A percentile compares a stretch with the other conserved stretches of the same genome.
phyloP scores from a whole-genome alignment of 2,113 vertebrate genomes.

The Bambusicola thoracicus region DNA sequence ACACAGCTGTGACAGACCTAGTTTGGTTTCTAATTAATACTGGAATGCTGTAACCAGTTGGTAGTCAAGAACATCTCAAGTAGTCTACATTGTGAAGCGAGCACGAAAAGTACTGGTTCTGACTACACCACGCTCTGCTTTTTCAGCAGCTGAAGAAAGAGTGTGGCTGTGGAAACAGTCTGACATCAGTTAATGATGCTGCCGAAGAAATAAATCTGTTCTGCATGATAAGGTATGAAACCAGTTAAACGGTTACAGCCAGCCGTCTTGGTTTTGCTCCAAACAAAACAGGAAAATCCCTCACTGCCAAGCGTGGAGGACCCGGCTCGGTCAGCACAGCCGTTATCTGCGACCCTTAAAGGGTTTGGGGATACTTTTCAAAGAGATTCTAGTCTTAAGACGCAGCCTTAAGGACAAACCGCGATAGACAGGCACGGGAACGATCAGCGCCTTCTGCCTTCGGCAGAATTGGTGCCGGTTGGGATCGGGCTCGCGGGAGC shows the following conservation, averaged over 20 bases:
- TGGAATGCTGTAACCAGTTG: neutral
- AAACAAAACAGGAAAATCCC: constrained; percentile 46
- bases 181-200: constrained; percentile 35
- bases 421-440: neutral
- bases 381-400: neutral
- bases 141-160: constrained; percentile 8
- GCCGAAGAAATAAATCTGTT: constrained; percentile 52
- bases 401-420: neutral
- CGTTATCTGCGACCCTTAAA: neutral
- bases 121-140: constrained; percentile 12
- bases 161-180: neutral
- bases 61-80: neutral
- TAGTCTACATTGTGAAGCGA: neutral
- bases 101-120: neutral
- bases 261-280: constrained; percentile 30
- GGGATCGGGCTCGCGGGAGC: neutral
- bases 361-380: constrained; percentile 6
- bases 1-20: neutral
- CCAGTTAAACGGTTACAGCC: constrained; percentile 45
- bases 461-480: neutral
- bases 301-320: neutral
- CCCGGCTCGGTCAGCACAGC: constrained; percentile 31
- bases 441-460: neutral
- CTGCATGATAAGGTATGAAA: constrained; percentile 37
- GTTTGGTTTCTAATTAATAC: neutral